phyloP scores from a whole-genome alignment of 2,113 vertebrate species.

The Perccottus glenii region DNA sequence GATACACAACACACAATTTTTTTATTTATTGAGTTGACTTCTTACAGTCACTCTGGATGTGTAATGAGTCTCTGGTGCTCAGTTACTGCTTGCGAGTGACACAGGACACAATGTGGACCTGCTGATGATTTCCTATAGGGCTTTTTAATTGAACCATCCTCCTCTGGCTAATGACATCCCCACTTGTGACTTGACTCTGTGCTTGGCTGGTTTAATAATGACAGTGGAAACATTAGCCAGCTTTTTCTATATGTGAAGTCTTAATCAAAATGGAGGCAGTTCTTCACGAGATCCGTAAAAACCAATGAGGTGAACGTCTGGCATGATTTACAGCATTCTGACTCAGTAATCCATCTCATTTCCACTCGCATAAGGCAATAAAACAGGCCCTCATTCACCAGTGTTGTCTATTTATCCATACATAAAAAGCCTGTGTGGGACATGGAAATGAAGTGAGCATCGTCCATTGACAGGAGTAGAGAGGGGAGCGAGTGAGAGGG shows the following conservation, averaged over 20 bases:
- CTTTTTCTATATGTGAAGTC: constrained; percentile 61
- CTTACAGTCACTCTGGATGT: constrained; percentile 3
- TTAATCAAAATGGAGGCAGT: constrained; percentile 51
- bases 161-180: constrained; percentile 16
- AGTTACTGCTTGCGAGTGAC: constrained; percentile 27
- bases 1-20: too few relatives aligned
- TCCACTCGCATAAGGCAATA: constrained; percentile 58
- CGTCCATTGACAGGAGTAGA: constrained; percentile 50
- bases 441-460: constrained; percentile 61
- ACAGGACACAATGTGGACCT: constrained; percentile 6
- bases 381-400: constrained; percentile 57
- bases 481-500: constrained; percentile 38
- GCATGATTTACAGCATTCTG: constrained; percentile 53
- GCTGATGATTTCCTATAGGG: constrained; percentile 46
- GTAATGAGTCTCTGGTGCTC: constrained; percentile 32
- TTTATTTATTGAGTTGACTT: too few relatives aligned
- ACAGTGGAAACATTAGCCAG: constrained; percentile 18
- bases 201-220: constrained; percentile 48
- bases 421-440: constrained; percentile 54
- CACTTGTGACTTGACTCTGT: constrained; percentile 30
- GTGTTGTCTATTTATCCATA: constrained; percentile 59
- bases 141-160: constrained; percentile 57
- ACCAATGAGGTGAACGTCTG: constrained; percentile 59
- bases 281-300: constrained; percentile 58
- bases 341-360: constrained; percentile 69